phyloP scores from a whole-genome alignment of 1,140 invertebrate species.

The Streblospio benedicti region DNA sequence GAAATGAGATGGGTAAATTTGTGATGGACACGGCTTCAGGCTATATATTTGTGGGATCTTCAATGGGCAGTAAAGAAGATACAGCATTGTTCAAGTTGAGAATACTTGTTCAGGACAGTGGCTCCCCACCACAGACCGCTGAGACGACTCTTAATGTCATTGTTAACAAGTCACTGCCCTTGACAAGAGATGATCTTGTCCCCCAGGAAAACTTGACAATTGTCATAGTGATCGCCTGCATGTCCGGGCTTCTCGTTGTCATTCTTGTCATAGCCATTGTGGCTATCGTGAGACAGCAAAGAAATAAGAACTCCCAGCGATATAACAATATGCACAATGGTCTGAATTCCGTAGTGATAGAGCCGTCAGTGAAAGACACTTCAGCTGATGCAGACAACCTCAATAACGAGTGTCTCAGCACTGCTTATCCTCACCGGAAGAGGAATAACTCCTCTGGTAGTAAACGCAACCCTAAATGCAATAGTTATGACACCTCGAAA shows the following conservation, averaged over 20 bases:
- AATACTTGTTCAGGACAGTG: constrained; percentile 6
- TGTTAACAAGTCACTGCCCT: constrained; percentile 10
- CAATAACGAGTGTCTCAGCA: too few relatives aligned
- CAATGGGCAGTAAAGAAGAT: too few relatives aligned
- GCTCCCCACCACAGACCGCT: constrained; percentile 1
- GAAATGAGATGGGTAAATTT: background rate
- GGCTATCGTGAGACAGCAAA: background rate
- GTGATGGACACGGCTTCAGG: background rate
- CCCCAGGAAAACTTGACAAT: constrained; percentile 7
- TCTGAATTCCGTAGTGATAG: too few relatives aligned
- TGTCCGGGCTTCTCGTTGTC: constrained; percentile 3
- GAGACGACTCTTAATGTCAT: constrained; percentile 4
- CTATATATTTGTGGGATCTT: too few relatives aligned
- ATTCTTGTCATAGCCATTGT: constrained; percentile 7
- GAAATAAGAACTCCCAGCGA: too few relatives aligned
- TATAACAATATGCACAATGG: too few relatives aligned
- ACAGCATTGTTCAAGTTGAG: constrained; percentile 8
- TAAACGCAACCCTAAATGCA: too few relatives aligned
- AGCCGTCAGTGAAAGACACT: too few relatives aligned
- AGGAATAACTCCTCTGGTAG: too few relatives aligned
- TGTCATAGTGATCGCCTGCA: background rate
- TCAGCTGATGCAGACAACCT: too few relatives aligned
- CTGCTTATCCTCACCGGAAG: too few relatives aligned
- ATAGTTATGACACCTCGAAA: too few relatives aligned
- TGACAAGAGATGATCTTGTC: background rate